Evolutionary conservation across 1,140 invertebrate genomes (phyloP).

Genomic region (Megalonaias nervosa): DNA sequence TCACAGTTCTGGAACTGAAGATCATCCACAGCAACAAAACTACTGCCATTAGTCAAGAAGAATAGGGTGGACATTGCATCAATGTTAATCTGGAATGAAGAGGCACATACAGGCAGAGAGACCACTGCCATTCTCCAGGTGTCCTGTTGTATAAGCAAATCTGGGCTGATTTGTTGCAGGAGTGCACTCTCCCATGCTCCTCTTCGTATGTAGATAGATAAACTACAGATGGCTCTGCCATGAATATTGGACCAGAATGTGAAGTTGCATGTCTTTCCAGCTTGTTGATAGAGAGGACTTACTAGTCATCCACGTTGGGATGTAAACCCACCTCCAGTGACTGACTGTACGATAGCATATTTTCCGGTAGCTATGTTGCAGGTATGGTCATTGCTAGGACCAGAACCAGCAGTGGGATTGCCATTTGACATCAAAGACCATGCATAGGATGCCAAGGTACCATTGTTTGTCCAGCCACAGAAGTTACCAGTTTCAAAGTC

Average conservation of each 20-base stretch:
- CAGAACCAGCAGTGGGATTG: slow-evolving; percentile 36
- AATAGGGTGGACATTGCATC: slow-evolving; percentile 40
- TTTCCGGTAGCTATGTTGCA: slow-evolving; percentile 44
- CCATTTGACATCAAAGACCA: slow-evolving; percentile 46
- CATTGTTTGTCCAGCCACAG: slow-evolving; percentile 55
- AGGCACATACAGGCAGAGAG: slow-evolving; percentile 51
- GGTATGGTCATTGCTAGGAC: slow-evolving; percentile 56
- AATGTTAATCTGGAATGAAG: slow-evolving; percentile 60
- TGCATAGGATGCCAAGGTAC: slow-evolving; percentile 38
- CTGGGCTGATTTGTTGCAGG: slow-evolving; percentile 20
- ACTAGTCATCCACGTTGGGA: slow-evolving; percentile 29
- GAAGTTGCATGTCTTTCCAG: slow-evolving; percentile 55
- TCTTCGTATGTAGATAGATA: slow-evolving; percentile 46
- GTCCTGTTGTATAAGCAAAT: slow-evolving; percentile 16
- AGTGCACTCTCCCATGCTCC: slow-evolving; percentile 49
- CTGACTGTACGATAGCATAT: slow-evolving; percentile 28
- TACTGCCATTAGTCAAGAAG: neutral
- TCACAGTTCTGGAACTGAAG: slow-evolving; percentile 48
- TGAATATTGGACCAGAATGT: slow-evolving; percentile 61
- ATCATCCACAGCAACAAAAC: slow-evolving; percentile 60
- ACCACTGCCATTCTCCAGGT: slow-evolving; percentile 52
- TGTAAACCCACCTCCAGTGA: too few species aligned
- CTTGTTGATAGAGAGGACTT: slow-evolving; percentile 57
- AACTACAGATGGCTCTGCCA: slow-evolving; percentile 35
- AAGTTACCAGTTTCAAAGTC: slow-evolving; percentile 53